Evolutionary conservation across 2,888 invertebrate species (phyloP), one percentile per base, ranked within the genome.

Genomic region (Oasisia sp.): DNA sequence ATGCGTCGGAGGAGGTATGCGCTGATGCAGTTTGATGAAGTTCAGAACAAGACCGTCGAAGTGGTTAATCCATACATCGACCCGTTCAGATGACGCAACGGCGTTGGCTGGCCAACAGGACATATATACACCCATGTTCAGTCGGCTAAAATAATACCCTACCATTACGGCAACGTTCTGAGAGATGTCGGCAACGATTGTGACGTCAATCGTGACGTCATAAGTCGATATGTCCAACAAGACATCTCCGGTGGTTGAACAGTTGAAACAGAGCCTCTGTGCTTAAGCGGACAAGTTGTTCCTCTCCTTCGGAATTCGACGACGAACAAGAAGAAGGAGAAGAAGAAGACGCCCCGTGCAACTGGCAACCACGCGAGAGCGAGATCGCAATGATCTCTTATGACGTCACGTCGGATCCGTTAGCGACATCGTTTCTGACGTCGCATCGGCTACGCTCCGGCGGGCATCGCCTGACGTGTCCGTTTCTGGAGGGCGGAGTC

Each of bases 401-500:
- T 74, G 27, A 74, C n/a, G 27, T 74, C 74, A 74, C 50, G 14
- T 50, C 14, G 50, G 14, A 50, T 50, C 27, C 74, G 74, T 74
- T 74, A 27, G 74, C 7, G 74, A 74, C 74, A n/a, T 74, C 14
- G 7, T n/a, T 74, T 74, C 74, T 74, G 74, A 74, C 74, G n/a
- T 74, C n/a, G 27, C 27, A 5, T 74, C 74, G n/a, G 74, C 27
- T 74, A 19, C 27, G 74, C 19, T 74, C 74, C 74, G 27, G 74
- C 74, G 74, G 58, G 50, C 19, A 27, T 74, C 74, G 74, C 27
- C 27, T 74, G 27, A 74, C 74, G n/a, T 74, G 74, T 74, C 74
- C 74, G 74, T 74, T 74, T 74, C 74, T 74, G 74, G 74, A 74
- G 74, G 74, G 74, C 74, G 74, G 74, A 74, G 74, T 27, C 14